phyloP scores from a whole-genome alignment of 2,888 invertebrate species.

The Athalia circularis region DNA sequence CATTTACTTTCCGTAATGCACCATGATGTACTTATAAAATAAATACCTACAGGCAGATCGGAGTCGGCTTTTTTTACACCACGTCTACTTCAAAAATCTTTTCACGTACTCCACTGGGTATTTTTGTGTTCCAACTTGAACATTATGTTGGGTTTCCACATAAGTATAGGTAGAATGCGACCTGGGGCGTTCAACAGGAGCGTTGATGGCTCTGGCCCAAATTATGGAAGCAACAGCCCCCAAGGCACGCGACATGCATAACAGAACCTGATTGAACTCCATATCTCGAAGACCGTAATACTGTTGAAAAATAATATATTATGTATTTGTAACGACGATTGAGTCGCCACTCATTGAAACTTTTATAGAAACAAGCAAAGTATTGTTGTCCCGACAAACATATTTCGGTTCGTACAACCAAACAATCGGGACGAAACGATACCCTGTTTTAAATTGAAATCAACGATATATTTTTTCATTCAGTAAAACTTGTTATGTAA shows the following conservation, averaged over 20 bases:
- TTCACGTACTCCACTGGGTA: not conserved
- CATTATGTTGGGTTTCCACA: slow-evolving; percentile 40
- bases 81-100: not conserved
- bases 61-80: too few species aligned
- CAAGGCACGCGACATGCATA: slow-evolving; percentile 65
- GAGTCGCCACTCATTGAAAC: not conserved
- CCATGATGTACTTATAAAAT: too few species aligned
- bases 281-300: slow-evolving; percentile 65
- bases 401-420: too few species aligned
- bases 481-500: too few species aligned
- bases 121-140: slow-evolving; percentile 9
- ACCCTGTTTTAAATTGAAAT: too few species aligned
- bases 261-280: slow-evolving; percentile 65
- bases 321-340: not conserved
- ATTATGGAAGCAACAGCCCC: slow-evolving; percentile 67
- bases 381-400: not conserved
- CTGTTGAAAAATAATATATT: slow-evolving; percentile 50
- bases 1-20: too few species aligned
- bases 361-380: not conserved
- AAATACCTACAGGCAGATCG: too few species aligned
- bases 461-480: too few species aligned
- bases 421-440: too few species aligned
- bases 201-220: slow-evolving; percentile 63
- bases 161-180: slow-evolving; percentile 62
- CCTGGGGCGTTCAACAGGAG: slow-evolving; percentile 64